Conservation (phyloP, 2,797 vertebrate species). For the Catamblyrhynchus diadema region DNA sequence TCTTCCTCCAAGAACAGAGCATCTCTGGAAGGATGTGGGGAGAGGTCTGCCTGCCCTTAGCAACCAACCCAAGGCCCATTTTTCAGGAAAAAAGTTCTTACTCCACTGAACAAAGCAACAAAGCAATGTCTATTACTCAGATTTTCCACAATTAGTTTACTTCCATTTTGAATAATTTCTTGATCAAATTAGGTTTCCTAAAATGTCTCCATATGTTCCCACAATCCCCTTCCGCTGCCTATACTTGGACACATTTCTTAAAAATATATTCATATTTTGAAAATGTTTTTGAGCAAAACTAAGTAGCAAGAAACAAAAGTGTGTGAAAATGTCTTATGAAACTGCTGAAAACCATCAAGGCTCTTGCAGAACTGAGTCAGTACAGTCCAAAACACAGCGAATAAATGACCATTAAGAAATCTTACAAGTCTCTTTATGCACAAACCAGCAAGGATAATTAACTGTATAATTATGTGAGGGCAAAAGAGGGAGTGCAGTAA, state of each 20-base stretch:
- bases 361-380: background rate
- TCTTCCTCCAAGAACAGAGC: background rate
- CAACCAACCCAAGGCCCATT: background rate
- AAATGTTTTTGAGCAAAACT: background rate
- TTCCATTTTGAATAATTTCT: background rate
- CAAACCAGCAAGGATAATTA: slow-evolving; percentile 38
- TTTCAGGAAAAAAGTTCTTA: background rate
- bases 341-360: slow-evolving; percentile 11
- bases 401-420: slow-evolving; percentile 41
- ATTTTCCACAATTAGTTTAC: background rate
- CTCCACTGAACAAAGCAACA: background rate
- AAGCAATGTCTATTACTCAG: background rate
- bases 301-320: background rate
- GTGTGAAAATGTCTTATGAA: background rate
- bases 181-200: background rate
- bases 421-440: slow-evolving; percentile 6
- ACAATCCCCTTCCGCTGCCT: background rate
- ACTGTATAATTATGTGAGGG: slow-evolving; percentile 14
- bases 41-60: background rate
- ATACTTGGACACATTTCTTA: background rate
- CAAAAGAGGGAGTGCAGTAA: slow-evolving; percentile 10
- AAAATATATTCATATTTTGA: background rate
- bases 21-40: background rate
- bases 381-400: background rate
- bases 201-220: background rate